Evolutionary conservation across 1,140 invertebrate genomes (phyloP).

Genomic region (Hetaerina americana): DNA sequence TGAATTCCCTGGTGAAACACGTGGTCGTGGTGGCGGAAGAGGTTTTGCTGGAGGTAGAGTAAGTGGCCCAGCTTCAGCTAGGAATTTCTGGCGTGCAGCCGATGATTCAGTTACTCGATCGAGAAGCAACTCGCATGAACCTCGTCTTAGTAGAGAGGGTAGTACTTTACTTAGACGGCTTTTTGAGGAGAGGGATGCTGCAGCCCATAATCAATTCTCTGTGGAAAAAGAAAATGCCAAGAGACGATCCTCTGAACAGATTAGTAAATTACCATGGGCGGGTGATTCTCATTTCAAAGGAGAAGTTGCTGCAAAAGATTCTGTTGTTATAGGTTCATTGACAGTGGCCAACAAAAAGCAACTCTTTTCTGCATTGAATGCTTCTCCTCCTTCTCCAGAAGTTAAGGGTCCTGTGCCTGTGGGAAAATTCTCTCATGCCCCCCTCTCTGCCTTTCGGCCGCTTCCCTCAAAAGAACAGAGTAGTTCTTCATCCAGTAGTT

Average conservation of each 20-base stretch:
- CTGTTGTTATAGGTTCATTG: slow-evolving; percentile 29
- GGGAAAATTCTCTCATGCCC: slow-evolving; percentile 46
- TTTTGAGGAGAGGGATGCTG: slow-evolving; percentile 27
- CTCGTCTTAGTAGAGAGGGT: slow-evolving; percentile 26
- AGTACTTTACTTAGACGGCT: slow-evolving; percentile 27
- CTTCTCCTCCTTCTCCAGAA: background rate
- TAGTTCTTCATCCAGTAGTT: slow-evolving; percentile 22
- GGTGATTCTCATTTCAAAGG: slow-evolving; percentile 14
- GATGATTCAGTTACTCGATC: slow-evolving; percentile 27
- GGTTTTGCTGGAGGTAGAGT: slow-evolving; percentile 19
- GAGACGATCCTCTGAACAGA: slow-evolving; percentile 8
- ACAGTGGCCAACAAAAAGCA: slow-evolving; percentile 27
- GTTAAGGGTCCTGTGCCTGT: slow-evolving; percentile 34
- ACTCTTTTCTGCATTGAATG: slow-evolving; percentile 2
- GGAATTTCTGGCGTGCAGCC: slow-evolving; percentile 40
- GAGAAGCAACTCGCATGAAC: slow-evolving; percentile 19
- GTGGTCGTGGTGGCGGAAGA: background rate
- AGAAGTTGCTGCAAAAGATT: slow-evolving; percentile 20
- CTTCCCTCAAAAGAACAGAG: slow-evolving; percentile 29
- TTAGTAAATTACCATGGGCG: slow-evolving; percentile 26
- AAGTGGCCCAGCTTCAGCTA: slow-evolving; percentile 30
- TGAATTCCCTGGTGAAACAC: slow-evolving; percentile 22
- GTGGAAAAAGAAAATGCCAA: no score
- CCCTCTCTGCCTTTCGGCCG: slow-evolving; percentile 54
- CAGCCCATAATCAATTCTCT: no score